Percentiles rank a stretch among this genome's conserved stretches.
Evolutionary conservation across 1,140 invertebrate species (phyloP).

Genomic region (Caerostris extrusa): DNA sequence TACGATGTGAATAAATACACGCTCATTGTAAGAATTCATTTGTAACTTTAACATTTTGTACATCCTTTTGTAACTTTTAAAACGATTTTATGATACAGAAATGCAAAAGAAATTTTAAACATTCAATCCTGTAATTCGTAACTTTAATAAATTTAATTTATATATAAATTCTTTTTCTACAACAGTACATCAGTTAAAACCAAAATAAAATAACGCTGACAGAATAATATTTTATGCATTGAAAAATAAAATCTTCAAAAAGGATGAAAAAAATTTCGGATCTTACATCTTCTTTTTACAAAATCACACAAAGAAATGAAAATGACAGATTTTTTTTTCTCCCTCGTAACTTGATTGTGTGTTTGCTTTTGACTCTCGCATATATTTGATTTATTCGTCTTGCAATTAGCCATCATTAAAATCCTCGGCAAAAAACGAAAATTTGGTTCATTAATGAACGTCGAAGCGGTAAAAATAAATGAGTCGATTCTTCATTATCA

Average conservation of each 20-base stretch:
- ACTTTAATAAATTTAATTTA: no score
- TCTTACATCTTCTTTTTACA: not conserved
- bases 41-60: no score
- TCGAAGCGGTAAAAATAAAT: not conserved
- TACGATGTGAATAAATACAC: no score
- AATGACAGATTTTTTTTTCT: not conserved
- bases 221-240: no score
- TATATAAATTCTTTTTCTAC: no score
- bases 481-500: constrained; percentile 62
- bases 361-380: not conserved
- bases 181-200: no score
- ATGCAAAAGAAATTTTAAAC: no score
- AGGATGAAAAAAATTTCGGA: not conserved
- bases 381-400: constrained; percentile 69
- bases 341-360: not conserved
- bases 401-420: constrained; percentile 68
- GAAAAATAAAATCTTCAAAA: not conserved
- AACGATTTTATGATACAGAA: no score
- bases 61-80: no score
- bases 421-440: not conserved
- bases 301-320: not conserved
- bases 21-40: no score
- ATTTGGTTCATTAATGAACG: constrained; percentile 64
- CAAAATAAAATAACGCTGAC: no score
- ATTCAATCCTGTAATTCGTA: no score